A percentile compares a stretch with the other conserved stretches of the same genome.
Conservation (phyloP, 2,888 invertebrate species). For the Hypomecis punctinalis region DNA sequence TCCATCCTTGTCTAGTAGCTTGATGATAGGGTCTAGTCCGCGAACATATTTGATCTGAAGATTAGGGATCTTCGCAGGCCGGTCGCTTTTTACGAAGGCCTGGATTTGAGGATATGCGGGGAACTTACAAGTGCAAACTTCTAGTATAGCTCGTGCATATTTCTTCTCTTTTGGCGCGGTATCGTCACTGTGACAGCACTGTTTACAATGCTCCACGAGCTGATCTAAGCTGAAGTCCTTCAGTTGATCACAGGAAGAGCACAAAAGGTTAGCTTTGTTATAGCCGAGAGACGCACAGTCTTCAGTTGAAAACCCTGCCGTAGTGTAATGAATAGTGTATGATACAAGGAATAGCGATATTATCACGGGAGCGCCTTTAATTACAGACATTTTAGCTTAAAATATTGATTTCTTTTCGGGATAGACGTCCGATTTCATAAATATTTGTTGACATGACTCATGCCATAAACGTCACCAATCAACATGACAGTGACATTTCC, state of each 20-base stretch:
- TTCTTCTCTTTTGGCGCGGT: conserved; percentile 87
- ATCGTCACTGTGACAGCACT: conserved; percentile 93
- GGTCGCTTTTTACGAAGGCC: conserved; percentile 98
- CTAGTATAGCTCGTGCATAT: conserved; percentile 96
- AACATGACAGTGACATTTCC: conserved; percentile 3
- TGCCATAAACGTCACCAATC: background rate
- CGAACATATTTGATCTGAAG: conserved; percentile 96
- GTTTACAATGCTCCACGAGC: conserved; percentile 88
- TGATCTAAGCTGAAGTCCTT: conserved; percentile 89
- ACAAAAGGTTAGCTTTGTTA: conserved; percentile 92
- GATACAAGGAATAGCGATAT: conserved; percentile 38
- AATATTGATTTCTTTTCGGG: background rate
- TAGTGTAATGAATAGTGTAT: conserved; percentile 42
- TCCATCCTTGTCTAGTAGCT: conserved; percentile 93
- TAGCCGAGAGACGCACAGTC: conserved; percentile 95
- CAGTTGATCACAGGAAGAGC: conserved; percentile 95
- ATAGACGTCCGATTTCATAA: background rate
- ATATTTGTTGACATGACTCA: background rate
- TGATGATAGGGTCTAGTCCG: conserved; percentile 97
- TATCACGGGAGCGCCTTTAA: conserved; percentile 27
- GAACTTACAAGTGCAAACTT: conserved; percentile 99
- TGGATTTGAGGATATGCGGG: conserved; percentile 99
- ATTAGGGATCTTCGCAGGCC: conserved; percentile 95
- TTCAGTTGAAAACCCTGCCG: conserved; percentile 88
- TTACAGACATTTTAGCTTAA: conserved; percentile 31